These are phyloP conservation scores for Oreochromis grahami DNA, from an alignment of 2,797 vertebrate genomes.

Conservation along the genomic window DNA sequence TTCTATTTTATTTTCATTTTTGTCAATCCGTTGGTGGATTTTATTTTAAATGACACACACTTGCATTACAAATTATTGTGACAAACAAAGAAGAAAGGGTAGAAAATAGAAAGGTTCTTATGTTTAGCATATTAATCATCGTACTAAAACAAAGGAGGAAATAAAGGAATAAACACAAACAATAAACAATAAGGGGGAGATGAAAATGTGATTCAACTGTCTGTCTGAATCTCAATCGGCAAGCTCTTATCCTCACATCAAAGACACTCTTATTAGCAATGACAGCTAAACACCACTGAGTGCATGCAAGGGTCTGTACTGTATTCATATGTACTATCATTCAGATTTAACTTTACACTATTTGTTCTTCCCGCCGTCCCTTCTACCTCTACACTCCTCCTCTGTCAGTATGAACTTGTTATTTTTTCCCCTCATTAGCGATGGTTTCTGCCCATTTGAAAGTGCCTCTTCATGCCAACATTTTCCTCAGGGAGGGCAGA, in stretches of 20 bases:
- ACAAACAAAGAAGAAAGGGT: neutral
- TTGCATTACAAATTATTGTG: neutral
- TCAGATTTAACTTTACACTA: conserved; percentile 51
- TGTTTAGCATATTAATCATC: conserved; percentile 38
- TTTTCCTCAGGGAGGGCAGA: conserved; percentile 51
- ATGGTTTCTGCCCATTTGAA: conserved; percentile 66
- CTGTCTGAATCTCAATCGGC: conserved; percentile 62
- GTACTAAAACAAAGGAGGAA: conserved; percentile 1
- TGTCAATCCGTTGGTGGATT: neutral
- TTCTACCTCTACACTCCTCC: neutral
- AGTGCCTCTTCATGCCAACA: conserved; percentile 51
- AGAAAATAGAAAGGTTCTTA: neutral
- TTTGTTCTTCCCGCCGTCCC: conserved; percentile 37
- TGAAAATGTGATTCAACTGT: conserved; percentile 65
- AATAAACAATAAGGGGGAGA: conserved; percentile 32
- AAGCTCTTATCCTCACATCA: conserved; percentile 64
- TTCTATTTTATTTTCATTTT: neutral
- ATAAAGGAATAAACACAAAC: conserved; percentile 26
- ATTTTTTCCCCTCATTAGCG: conserved; percentile 60
- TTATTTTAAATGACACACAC: neutral
- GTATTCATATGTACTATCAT: conserved; percentile 30
- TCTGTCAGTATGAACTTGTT: conserved; percentile 39
- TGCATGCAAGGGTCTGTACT: conserved; percentile 10
- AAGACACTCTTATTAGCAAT: conserved; percentile 63
- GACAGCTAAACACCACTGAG: conserved; percentile 59